These are phyloP conservation scores for Galemys pyrenaicus DNA, from an alignment of 2,113 vertebrate genomes.

Conservation along the genomic window DNA sequence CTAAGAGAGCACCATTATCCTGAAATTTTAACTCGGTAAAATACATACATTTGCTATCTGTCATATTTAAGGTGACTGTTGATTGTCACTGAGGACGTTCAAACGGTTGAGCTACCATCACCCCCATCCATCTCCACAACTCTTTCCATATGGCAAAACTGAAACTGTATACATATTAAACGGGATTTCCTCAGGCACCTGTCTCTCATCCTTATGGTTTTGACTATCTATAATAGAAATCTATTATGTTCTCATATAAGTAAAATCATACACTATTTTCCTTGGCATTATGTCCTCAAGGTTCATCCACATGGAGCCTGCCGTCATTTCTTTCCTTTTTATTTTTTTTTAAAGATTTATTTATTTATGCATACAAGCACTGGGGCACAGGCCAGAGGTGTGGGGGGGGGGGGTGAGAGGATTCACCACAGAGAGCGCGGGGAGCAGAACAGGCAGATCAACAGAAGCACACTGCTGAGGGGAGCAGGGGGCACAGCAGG, in stretches of 20 bases:
- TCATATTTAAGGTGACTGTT: neutral
- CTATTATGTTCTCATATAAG: neutral
- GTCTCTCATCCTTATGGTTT: neutral
- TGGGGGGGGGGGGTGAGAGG: no score
- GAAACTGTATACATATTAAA: neutral
- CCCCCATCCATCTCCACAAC: no score
- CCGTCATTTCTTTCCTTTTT: neutral
- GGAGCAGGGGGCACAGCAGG: no score
- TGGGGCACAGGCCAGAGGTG: no score
- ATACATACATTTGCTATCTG: neutral
- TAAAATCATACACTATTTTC: neutral
- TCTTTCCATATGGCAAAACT: neutral
- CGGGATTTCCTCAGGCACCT: neutral
- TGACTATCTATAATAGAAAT: neutral
- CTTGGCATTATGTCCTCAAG: neutral
- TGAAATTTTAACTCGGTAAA: neutral
- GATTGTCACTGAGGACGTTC: neutral
- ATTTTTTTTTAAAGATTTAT: no score
- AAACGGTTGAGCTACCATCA: neutral
- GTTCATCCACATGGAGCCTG: neutral
- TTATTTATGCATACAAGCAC: no score
- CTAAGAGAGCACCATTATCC: no score
- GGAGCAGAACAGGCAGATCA: no score
- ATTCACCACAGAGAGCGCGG: no score
- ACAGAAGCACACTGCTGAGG: no score